phyloP scores from a whole-genome alignment of 2,797 vertebrate genomes.

The Poliocrania exsul region DNA sequence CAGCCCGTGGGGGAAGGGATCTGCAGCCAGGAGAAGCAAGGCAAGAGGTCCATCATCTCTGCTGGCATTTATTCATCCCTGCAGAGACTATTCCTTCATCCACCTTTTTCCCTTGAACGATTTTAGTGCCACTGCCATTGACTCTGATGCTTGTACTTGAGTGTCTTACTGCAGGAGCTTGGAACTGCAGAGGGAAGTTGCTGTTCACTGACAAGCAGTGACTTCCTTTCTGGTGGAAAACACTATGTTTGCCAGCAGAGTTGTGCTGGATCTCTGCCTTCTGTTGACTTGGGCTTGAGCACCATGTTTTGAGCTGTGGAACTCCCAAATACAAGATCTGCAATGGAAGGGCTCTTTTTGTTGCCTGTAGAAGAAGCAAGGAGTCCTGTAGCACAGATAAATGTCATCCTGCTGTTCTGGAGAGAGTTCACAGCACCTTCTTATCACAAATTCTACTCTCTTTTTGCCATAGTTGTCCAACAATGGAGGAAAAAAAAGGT shows the following conservation, averaged over 20 bases:
- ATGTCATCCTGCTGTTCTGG: slow-evolving; percentile 14
- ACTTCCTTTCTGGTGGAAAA: not conserved
- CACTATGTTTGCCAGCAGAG: not conserved
- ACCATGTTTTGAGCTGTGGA: not conserved
- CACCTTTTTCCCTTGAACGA: not conserved
- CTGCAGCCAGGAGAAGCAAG: not conserved
- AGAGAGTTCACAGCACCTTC: slow-evolving; percentile 30
- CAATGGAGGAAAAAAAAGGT: not conserved
- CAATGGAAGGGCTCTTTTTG: not conserved
- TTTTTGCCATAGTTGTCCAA: not conserved
- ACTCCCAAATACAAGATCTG: not conserved
- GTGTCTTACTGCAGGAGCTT: not conserved
- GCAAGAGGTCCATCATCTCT: not conserved
- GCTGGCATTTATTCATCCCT: not conserved
- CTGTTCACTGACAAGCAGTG: not conserved
- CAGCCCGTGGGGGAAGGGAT: slow-evolving; percentile 30
- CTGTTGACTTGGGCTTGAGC: not conserved
- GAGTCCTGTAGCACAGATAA: not conserved
- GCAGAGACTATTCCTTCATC: not conserved
- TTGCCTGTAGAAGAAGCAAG: not conserved
- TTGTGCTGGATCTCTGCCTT: not conserved
- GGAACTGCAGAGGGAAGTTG: not conserved
- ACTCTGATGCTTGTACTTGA: not conserved
- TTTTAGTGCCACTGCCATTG: not conserved
- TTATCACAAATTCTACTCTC: slow-evolving; percentile 45